Conservation (phyloP, 2,113 vertebrate genomes). For the Meriones unguiculatus region DNA sequence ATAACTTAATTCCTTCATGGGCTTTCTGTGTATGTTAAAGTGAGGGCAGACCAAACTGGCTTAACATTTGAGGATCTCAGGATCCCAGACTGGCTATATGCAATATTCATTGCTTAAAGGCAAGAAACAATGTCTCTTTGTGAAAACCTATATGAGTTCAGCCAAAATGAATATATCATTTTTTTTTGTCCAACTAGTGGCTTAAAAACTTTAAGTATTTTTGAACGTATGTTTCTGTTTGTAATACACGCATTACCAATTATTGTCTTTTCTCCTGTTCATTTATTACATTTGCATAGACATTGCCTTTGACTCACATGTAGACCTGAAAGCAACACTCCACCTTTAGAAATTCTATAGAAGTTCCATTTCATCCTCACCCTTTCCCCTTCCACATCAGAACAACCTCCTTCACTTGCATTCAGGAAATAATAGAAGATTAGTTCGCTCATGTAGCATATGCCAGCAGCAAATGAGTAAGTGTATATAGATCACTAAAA, state of each 20-base stretch:
- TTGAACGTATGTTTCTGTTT: neutral
- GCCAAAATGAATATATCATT: neutral
- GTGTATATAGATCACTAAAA: neutral
- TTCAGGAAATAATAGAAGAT: constrained; percentile 3
- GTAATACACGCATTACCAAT: neutral
- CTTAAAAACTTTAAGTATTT: constrained; percentile 12
- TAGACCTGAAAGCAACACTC: neutral
- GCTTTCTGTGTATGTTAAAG: neutral
- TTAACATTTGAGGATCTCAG: neutral
- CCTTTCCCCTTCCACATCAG: neutral
- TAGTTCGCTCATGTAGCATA: neutral
- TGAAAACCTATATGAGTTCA: neutral
- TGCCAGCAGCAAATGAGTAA: neutral
- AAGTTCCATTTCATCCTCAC: neutral
- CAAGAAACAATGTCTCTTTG: neutral
- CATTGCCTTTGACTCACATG: neutral
- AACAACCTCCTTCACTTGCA: neutral
- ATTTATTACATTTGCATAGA: neutral
- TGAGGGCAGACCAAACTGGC: neutral
- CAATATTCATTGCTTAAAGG: neutral
- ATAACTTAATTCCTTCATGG: neutral
- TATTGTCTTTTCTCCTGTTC: neutral
- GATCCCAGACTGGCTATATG: neutral
- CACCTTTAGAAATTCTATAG: neutral
- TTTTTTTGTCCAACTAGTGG: neutral